Evolutionary conservation across 2,797 vertebrate species (phyloP).

Genomic region (Neomorphus geoffroyi): DNA sequence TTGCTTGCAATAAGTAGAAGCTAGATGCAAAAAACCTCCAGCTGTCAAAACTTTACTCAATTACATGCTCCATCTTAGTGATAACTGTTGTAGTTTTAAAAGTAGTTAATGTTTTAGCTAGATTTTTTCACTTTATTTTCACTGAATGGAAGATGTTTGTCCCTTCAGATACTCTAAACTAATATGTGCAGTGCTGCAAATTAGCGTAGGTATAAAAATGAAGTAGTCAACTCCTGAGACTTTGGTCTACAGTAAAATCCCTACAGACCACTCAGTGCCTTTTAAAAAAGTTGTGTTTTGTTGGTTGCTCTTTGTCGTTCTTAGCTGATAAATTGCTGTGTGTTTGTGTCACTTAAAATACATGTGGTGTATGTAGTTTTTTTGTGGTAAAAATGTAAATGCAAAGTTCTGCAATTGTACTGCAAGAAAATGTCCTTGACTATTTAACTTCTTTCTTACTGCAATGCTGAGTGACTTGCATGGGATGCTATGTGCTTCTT

Average conservation of each 20-base stretch:
- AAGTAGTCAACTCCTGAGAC: not conserved
- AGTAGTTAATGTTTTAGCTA: not conserved
- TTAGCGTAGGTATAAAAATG: not conserved
- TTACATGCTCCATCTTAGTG: not conserved
- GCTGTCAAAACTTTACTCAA: not conserved
- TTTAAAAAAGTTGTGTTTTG: not conserved
- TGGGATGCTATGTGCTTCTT: conserved; percentile 39
- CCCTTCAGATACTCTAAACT: not conserved
- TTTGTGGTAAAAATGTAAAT: not conserved
- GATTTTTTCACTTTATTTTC: not conserved
- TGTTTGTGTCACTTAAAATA: not conserved
- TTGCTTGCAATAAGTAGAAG: not conserved
- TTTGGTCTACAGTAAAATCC: not conserved
- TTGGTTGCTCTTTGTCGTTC: not conserved
- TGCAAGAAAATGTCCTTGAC: not conserved
- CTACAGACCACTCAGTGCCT: not conserved
- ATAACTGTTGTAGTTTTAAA: not conserved
- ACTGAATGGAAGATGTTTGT: not conserved
- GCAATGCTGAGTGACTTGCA: conserved; percentile 47
- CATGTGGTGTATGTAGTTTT: not conserved
- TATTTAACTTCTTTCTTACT: conserved; percentile 21
- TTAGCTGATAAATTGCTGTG: not conserved
- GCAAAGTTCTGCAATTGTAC: not conserved
- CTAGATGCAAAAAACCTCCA: accelerated
- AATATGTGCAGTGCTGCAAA: not conserved